phyloP scores from a whole-genome alignment of 2,888 invertebrate species.

The Malthinus flaveolus region DNA sequence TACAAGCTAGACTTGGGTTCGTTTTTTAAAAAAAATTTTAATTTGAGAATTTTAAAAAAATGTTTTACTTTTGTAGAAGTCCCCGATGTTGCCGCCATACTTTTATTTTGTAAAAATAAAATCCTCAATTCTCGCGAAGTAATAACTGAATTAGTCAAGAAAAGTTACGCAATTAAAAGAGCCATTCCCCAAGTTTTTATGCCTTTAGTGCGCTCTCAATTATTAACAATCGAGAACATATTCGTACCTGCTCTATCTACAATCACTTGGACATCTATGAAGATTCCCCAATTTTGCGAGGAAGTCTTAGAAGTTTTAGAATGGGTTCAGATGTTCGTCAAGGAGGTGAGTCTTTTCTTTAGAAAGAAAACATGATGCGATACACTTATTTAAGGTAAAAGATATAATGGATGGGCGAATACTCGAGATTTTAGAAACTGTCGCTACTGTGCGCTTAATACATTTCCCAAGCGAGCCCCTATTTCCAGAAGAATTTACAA shows the following conservation, averaged over 20 bases:
- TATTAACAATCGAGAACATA: conserved; percentile 69
- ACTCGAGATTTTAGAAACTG: conserved; percentile 66
- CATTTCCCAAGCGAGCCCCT: conserved; percentile 66
- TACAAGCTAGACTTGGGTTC: conserved; percentile 71
- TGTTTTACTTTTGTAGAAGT: conserved; percentile 56
- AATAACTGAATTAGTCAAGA: conserved; percentile 64
- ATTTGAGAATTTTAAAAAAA: not conserved
- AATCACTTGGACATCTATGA: conserved; percentile 82
- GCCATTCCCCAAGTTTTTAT: conserved; percentile 70
- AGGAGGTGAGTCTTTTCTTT: conserved; percentile 56
- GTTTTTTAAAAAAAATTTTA: not conserved
- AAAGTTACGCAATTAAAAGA: conserved; percentile 63
- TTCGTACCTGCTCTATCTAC: conserved; percentile 77
- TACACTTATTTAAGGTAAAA: conserved; percentile 56
- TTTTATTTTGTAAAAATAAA: conserved; percentile 73
- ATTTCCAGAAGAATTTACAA: conserved; percentile 63
- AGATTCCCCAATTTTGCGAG: conserved; percentile 66
- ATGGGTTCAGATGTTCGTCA: conserved; percentile 68
- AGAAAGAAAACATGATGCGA: not conserved
- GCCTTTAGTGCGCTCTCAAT: conserved; percentile 68
- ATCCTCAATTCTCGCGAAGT: conserved; percentile 65
- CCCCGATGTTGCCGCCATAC: conserved; percentile 75
- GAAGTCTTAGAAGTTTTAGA: conserved; percentile 61
- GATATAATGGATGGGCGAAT: conserved; percentile 79
- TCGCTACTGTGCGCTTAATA: conserved; percentile 65